phyloP scores from a whole-genome alignment of 2,797 vertebrate genomes.

The Diplodus sargus region DNA sequence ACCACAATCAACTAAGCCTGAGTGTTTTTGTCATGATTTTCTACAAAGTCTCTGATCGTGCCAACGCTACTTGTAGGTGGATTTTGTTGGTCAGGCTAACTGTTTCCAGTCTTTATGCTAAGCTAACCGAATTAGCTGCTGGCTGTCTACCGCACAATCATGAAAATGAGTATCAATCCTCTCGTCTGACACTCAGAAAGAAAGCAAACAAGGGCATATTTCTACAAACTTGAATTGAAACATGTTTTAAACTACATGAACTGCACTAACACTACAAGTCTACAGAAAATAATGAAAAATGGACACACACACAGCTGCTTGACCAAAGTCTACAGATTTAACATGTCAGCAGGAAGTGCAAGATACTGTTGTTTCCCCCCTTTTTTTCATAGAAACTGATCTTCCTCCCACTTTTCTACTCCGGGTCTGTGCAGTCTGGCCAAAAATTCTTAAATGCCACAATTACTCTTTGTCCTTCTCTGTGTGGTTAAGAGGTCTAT shows the following conservation, averaged over 20 bases:
- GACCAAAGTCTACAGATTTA: conserved; percentile 1
- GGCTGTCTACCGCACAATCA: background rate
- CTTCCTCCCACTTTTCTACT: conserved; percentile 2
- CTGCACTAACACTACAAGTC: no score
- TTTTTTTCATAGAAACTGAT: conserved; percentile 9
- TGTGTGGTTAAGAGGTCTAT: conserved; percentile 33
- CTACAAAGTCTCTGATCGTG: no score
- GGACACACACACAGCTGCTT: no score
- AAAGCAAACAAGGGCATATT: background rate
- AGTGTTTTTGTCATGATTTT: no score
- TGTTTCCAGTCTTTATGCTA: no score
- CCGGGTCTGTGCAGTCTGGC: conserved; percentile 27
- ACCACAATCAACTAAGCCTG: no score
- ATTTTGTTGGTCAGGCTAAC: no score
- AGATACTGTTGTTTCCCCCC: conserved; percentile 8
- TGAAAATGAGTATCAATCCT: no score
- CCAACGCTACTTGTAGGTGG: no score
- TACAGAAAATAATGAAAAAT: background rate
- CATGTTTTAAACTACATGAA: background rate
- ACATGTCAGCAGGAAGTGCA: conserved; percentile 6
- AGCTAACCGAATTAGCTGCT: no score
- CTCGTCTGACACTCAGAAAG: background rate
- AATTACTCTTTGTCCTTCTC: conserved; percentile 59
- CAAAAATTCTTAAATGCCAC: conserved; percentile 33
- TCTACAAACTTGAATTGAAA: background rate